phyloP scores from a whole-genome alignment of 2,113 vertebrate species.

The Myrmecobius fasciatus region DNA sequence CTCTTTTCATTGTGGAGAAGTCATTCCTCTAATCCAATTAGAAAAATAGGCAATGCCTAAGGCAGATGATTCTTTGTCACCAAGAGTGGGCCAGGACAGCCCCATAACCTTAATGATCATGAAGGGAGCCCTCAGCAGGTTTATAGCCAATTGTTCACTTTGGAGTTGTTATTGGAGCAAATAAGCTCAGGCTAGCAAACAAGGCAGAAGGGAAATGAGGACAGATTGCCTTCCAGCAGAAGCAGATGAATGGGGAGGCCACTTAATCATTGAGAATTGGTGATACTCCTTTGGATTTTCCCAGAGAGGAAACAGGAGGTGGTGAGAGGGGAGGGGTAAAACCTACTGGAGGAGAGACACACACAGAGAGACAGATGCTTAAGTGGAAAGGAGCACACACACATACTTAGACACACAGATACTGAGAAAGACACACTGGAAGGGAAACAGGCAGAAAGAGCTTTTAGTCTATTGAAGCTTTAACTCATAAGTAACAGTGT shows the following conservation, averaged over 20 bases:
- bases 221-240: conserved; percentile 34
- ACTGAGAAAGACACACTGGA: background rate
- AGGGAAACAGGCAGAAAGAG: background rate
- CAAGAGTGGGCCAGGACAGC: conserved; percentile 64
- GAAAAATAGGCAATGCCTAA: background rate
- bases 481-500: background rate
- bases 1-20: background rate
- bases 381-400: background rate
- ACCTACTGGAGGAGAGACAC: background rate
- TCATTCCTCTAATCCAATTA: background rate
- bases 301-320: conserved; percentile 21
- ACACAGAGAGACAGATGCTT: background rate
- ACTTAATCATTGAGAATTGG: conserved; percentile 44
- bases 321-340: background rate
- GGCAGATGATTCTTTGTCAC: conserved; percentile 64
- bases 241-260: conserved; percentile 15
- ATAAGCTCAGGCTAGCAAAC: conserved; percentile 58
- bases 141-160: background rate
- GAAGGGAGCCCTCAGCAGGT: conserved; percentile 1
- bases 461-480: background rate
- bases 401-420: background rate
- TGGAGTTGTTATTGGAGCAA: conserved; percentile 37
- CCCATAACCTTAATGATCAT: conserved; percentile 47
- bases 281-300: background rate
- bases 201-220: conserved; percentile 55